A percentile compares a stretch with the other conserved stretches of the same genome.
These are phyloP conservation scores for Lepus europaeus DNA, from an alignment of 2,113 vertebrate genomes.

Conservation along the genomic window DNA sequence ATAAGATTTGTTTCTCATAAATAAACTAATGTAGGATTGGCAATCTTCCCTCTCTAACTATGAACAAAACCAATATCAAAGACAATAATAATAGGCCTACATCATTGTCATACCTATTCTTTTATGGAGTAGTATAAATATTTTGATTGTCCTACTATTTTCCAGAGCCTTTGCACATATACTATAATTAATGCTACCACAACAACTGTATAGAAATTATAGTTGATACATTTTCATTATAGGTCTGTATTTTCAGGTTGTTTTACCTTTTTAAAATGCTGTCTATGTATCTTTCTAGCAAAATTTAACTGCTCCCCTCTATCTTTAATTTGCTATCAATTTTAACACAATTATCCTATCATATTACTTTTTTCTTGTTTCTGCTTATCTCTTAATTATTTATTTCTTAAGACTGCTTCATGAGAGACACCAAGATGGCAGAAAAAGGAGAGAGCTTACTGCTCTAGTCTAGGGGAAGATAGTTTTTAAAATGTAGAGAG, in stretches of 20 bases:
- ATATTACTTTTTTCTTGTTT: neutral
- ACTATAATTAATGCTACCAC: constrained; percentile 29
- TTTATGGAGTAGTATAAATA: constrained; percentile 35
- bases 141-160: neutral
- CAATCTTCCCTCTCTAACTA: constrained; percentile 42
- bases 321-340: constrained; percentile 36
- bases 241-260: constrained; percentile 16
- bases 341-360: constrained; percentile 45
- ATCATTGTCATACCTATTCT: neutral
- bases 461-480: no score
- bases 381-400: neutral
- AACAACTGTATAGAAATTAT: constrained; percentile 60
- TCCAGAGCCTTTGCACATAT: neutral
- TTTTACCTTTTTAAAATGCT: constrained; percentile 61
- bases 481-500: no score
- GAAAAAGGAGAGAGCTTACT: no score
- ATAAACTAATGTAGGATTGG: constrained; percentile 47
- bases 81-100: neutral
- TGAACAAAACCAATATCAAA: constrained; percentile 37
- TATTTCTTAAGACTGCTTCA: neutral
- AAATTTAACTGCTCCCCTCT: constrained; percentile 43
- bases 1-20: constrained; percentile 31
- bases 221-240: constrained; percentile 18
- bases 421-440: neutral
- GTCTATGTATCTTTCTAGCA: neutral